Base-by-base conservation (phyloP, 2,113 vertebrate species). In the Corydoras maculifer region DNA sequence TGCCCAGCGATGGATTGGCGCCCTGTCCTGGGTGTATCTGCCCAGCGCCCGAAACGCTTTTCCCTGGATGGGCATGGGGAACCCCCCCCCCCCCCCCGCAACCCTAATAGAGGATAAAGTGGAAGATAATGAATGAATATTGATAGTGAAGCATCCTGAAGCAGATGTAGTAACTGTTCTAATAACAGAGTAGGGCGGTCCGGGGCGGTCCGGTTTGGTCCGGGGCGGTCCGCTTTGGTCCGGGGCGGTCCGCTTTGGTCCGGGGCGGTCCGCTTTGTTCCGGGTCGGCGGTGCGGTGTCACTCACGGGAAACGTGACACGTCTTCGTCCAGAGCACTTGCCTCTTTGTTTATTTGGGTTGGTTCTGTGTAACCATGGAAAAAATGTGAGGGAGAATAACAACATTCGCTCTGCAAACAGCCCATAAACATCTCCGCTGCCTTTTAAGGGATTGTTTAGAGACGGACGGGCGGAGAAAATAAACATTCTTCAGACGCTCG, bases 361-460 rank as follows among this genome's bases (percentile, higher is more conserved):
- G 4, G 63, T 62, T 71, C 31, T 70, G 68, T 50, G 72, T 79
- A 77, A 78, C 75, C 80, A 81, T 83, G 81, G 77, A 79, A 74
- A 83, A 79, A 65, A 74, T 73, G 77, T 77, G 73, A 78, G 81
- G 85, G 83, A 82, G 82, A 85, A 86, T 85, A 84, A 84, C 87
- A 86, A 83, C 79, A 82, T 86, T 89, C 85, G 83, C 85, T 88
- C 85, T 84, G 84, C 80, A 81, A 88, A 86, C 83, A 83, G 71
- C 86, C 84, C 83, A 87, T 90, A 91, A 91, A 91, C 90, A 91
- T 87, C 84, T 84, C 82, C 78, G 71, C 83, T 86, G 82, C 90
- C 90, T 90, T 91, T 90, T 91, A 88, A 89, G 90, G 90, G 85
- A 90, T 89, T 90, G 90, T 91, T 90, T 91, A 90, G 86, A 87